Evolutionary conservation across 2,113 vertebrate genomes (phyloP).

Genomic region (Piprites chloris): DNA sequence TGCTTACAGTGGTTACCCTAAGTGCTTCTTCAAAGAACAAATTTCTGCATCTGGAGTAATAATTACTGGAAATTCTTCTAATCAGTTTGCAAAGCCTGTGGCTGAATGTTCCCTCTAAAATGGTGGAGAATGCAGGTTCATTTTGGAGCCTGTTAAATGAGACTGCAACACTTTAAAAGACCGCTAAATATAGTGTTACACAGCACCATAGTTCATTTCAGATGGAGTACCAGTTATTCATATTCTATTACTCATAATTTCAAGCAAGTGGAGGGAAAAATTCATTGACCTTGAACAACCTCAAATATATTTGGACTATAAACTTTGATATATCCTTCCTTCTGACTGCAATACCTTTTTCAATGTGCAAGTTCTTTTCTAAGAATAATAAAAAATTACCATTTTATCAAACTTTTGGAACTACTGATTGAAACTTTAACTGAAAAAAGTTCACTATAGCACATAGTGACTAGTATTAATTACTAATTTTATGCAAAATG

Average conservation of each 20-base stretch:
- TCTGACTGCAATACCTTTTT: slow-evolving; percentile 18
- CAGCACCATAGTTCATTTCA: slow-evolving; percentile 58
- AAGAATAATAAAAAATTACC: slow-evolving; percentile 59
- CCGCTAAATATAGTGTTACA: slow-evolving; percentile 25
- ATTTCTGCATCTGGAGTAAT: neutral
- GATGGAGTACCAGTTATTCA: neutral
- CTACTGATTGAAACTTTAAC: slow-evolving; percentile 1
- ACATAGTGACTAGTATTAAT: slow-evolving; percentile 61
- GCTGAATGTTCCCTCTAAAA: neutral
- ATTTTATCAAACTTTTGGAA: slow-evolving; percentile 45
- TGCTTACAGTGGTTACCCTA: neutral
- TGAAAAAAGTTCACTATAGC: slow-evolving; percentile 1
- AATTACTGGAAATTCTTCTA: neutral
- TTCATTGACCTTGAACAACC: slow-evolving; percentile 73
- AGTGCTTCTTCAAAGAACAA: neutral
- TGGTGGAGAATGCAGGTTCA: neutral
- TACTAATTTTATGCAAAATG: slow-evolving; percentile 71
- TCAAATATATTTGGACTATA: slow-evolving; percentile 68
- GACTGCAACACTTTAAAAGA: slow-evolving; percentile 24
- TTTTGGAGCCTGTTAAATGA: slow-evolving; percentile 16
- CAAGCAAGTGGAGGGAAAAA: slow-evolving; percentile 40
- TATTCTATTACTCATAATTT: slow-evolving; percentile 50
- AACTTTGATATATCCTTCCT: slow-evolving; percentile 62
- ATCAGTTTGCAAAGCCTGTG: neutral
- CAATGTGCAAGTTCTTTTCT: neutral